Base-by-base conservation (phyloP, 2,888 invertebrate species). In the Polietes domitor region DNA sequence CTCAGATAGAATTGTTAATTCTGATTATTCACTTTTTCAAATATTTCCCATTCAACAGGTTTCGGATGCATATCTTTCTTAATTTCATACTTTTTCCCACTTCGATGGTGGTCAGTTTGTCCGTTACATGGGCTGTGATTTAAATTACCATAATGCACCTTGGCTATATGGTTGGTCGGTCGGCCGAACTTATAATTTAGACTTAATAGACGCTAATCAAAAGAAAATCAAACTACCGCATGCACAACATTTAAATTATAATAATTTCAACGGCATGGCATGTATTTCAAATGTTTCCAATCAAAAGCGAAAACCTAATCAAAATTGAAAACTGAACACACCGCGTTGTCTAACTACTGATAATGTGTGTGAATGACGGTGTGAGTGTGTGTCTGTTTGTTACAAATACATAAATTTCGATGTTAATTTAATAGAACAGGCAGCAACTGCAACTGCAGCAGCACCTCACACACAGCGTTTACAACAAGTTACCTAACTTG, bases 181-280 rank as follows among this genome's bases (percentile, higher is more conserved):
- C 24, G 43, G 15, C 41, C 19, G 83, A 84, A 84, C 83, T 75
- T 77, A 80, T 83, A 83, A 83, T 80, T 84, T 80, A 81, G 83
- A 75, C 72, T 84, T 84, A 81, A 84, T 75, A 61, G 37, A 50
- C 28, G 24, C 72, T 75, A 72, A 84, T 84, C 80, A 83, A 80
- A 80, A 78, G 47, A 50, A 68, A 68, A 68, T 68, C 43, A 80
- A 80, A 78, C 77, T 76, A 72, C 80, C 80, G 80, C 83, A 75
- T 68, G 72, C 26, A 43, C 41, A 43, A 37, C 50, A 83, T 77
- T 83, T 80, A 53, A 77, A 73, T 74, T 79, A 73, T 53, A 76
- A 80, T 70, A 65, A 68, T 78, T 84, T 75, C 75, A 71, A 74
- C 71, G 37, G 41, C 61, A 63, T 9, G 12, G 37, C n/a, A 37